Evolutionary conservation across 2,888 invertebrate genomes (phyloP), one percentile per base, ranked within the genome.

Genomic region (Lithophane ornitopus): DNA sequence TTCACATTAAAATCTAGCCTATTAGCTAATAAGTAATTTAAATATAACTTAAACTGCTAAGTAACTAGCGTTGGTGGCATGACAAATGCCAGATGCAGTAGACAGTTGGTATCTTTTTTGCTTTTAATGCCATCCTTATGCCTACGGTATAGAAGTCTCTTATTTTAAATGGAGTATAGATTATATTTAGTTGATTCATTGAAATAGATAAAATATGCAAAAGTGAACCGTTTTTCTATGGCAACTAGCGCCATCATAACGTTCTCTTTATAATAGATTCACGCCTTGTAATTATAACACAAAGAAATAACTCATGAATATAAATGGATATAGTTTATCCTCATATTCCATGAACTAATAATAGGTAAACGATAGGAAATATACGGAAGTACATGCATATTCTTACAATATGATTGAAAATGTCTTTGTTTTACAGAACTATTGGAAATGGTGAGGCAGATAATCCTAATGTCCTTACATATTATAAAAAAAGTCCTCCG

Each of bases 241-340:
- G 19, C 12, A 59, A 54, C n/a, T 4, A 39, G 16, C n/a, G 7
- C 41, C 16, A 16, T 2, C 7, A 2, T 34, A n/a, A 62, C 41
- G 26, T 58, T 41, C 11, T 19, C 34, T 22, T 34, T 70, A 58
- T 11, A 14, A 26, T 7, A 61, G 4, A 34, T 26, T 46, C 39
- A 59, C 26, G 19, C 12, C 12, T 72, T 19, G 52, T 7, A 49
- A 26, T 72, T 19, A 59, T 7, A 49, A 26, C 3, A 73, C 74
- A 67, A 78, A 56, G 61, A 61, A 78, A 73, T 56, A 44, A n/a
- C 44, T 78, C 39, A 73, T 78, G 54, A 78, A 73, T 78, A 78
- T 78, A 14, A n/a, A 61, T 49, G 14, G 2, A 54, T 34, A 72
- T 11, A 41, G 22, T 49, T 54, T 71, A 66, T 59, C 66, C 34